phyloP scores from a whole-genome alignment of 2,113 vertebrate genomes.

The Taurulus bubalis region DNA sequence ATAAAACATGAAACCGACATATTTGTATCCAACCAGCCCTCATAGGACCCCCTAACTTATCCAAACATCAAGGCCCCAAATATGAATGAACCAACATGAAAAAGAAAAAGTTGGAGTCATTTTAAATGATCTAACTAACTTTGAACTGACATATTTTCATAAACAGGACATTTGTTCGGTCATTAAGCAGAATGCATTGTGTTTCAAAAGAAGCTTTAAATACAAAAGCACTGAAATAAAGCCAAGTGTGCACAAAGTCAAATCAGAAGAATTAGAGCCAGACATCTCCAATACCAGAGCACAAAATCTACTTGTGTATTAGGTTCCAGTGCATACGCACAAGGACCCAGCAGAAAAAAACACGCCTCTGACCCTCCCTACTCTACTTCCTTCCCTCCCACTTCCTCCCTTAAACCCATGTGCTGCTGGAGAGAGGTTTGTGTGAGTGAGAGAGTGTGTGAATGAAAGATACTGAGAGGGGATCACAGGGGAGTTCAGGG shows the following conservation, averaged over 20 bases:
- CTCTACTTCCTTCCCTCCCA: conserved; percentile 23
- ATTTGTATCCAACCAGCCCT: not conserved
- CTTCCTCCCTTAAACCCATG: conserved; percentile 47
- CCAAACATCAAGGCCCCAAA: not conserved
- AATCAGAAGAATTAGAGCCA: not conserved
- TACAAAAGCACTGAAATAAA: not conserved
- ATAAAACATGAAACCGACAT: not conserved
- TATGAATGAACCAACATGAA: not conserved
- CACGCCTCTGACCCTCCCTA: not conserved
- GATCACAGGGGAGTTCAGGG: conserved; percentile 27
- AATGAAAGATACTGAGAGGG: conserved; percentile 16
- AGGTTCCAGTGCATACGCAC: conserved; percentile 42
- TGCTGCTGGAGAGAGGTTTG: conserved; percentile 53
- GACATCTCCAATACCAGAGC: not conserved
- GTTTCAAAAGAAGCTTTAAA: not conserved
- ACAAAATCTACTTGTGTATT: not conserved
- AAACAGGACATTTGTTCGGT: not conserved
- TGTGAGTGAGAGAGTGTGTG: conserved; percentile 17
- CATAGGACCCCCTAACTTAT: not conserved
- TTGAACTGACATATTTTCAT: no score
- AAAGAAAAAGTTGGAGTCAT: not conserved
- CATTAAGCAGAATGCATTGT: not conserved
- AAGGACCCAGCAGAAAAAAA: conserved; percentile 63
- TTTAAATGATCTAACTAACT: not conserved
- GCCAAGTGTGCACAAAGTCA: not conserved